phyloP scores from a whole-genome alignment of 2,797 vertebrate species.

The Acanthurus leucopareius region DNA sequence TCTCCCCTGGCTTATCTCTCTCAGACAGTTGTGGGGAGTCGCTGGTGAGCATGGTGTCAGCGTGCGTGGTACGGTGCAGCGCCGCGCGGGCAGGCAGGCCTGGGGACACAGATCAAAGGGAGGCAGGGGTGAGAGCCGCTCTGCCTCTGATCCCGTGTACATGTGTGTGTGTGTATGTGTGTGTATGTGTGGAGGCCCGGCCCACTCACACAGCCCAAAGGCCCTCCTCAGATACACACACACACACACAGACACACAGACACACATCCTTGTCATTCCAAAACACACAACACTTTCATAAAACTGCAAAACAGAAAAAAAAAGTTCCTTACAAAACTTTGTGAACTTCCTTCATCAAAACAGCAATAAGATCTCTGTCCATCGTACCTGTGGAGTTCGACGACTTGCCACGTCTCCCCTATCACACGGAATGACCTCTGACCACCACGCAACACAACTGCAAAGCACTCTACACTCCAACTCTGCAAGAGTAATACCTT shows the following conservation, averaged over 20 bases:
- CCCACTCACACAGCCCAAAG: conserved; percentile 85
- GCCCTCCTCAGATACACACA: conserved; percentile 70
- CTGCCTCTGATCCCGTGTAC: conserved; percentile 91
- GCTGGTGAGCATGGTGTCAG: conserved; percentile 95
- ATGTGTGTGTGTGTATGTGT: conserved; percentile 53
- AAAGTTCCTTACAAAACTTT: conserved; percentile 75
- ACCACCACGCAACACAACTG: not conserved
- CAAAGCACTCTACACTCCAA: conserved; percentile 20
- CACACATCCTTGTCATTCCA: conserved; percentile 78
- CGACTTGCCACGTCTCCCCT: conserved; percentile 6
- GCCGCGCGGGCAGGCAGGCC: conserved; percentile 91
- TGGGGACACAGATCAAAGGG: conserved; percentile 99
- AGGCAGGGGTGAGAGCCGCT: conserved; percentile 87
- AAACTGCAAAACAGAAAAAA: conserved; percentile 76
- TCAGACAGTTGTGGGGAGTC: conserved; percentile 99
- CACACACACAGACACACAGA: conserved; percentile 47
- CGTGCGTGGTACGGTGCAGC: conserved; percentile 87
- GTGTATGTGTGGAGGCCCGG: conserved; percentile 66
- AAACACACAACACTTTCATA: conserved; percentile 80
- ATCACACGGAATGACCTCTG: conserved; percentile 15
- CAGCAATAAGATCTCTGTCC: conserved; percentile 56
- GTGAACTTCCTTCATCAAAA: conserved; percentile 71
- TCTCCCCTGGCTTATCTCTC: conserved; percentile 95
- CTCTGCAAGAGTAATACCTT: conserved; percentile 10
- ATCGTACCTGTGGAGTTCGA: conserved; percentile 20